phyloP scores from a whole-genome alignment of 1,140 invertebrate genomes.

The Anoplolepis gracilipes region DNA sequence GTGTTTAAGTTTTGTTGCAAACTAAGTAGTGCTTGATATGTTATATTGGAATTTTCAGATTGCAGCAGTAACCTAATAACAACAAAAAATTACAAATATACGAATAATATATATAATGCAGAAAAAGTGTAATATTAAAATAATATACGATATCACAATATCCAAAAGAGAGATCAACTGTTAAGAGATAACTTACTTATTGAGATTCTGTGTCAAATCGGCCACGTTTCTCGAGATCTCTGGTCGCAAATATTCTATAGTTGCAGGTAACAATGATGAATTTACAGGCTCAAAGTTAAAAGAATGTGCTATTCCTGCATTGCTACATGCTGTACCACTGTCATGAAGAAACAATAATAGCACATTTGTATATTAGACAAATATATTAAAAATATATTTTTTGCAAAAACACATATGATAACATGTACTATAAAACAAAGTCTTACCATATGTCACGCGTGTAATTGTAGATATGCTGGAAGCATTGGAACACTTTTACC shows the following conservation, averaged over 20 bases:
- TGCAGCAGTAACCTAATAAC: constrained; percentile 70
- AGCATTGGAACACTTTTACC: constrained; percentile 72
- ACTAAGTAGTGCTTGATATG: constrained; percentile 69
- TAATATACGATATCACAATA: neutral
- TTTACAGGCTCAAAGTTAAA: constrained; percentile 68
- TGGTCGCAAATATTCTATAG: constrained; percentile 68
- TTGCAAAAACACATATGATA: neutral
- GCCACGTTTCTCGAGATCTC: constrained; percentile 76
- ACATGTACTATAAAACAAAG: neutral
- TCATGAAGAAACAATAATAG: constrained; percentile 18
- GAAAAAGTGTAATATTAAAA: neutral
- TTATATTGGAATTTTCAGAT: constrained; percentile 42
- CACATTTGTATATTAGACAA: neutral
- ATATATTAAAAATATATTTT: neutral
- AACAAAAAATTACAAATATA: constrained; percentile 48
- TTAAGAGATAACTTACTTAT: constrained; percentile 73
- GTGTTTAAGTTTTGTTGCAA: constrained; percentile 74
- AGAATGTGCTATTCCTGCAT: constrained; percentile 69
- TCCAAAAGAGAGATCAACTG: neutral
- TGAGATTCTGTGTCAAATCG: constrained; percentile 74
- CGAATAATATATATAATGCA: constrained; percentile 2
- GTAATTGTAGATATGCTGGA: constrained; percentile 77
- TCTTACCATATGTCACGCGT: constrained; percentile 78
- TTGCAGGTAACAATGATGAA: constrained; percentile 40
- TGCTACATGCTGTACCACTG: constrained; percentile 75